Conservation (phyloP, 2,113 vertebrate species). For the Dermatemys mawii region DNA sequence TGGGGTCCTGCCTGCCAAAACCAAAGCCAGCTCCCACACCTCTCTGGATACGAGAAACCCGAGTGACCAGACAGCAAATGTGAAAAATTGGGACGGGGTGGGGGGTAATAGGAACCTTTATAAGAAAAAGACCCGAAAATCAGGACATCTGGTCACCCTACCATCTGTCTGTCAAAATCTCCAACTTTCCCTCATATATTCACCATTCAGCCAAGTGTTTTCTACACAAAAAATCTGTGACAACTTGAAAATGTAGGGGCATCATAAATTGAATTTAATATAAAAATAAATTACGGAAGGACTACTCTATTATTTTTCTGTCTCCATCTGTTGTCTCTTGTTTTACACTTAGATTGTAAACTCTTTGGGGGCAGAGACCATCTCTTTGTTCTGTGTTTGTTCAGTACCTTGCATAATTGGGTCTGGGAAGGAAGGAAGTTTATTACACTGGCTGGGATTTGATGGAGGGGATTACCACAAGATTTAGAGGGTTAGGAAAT, state of each 20-base stretch:
- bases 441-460: background rate
- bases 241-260: background rate
- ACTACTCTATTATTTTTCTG: background rate
- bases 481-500: background rate
- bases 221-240: background rate
- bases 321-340: background rate
- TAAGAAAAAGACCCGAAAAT: no score
- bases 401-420: background rate
- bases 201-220: background rate
- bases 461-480: background rate
- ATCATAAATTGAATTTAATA: background rate
- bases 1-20: conserved; percentile 31
- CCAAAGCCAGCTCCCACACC: conserved; percentile 38
- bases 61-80: no score
- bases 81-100: no score
- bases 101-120: no score
- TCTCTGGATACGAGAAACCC: conserved; percentile 44
- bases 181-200: conserved; percentile 1
- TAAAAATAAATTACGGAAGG: conserved; percentile 4
- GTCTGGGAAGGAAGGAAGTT: background rate
- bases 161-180: conserved; percentile 50
- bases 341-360: background rate
- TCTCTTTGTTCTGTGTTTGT: background rate
- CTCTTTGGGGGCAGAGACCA: background rate
- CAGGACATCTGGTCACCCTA: no score